phyloP scores from a whole-genome alignment of 1,140 invertebrate species.

The Drosophila grimshawi region DNA sequence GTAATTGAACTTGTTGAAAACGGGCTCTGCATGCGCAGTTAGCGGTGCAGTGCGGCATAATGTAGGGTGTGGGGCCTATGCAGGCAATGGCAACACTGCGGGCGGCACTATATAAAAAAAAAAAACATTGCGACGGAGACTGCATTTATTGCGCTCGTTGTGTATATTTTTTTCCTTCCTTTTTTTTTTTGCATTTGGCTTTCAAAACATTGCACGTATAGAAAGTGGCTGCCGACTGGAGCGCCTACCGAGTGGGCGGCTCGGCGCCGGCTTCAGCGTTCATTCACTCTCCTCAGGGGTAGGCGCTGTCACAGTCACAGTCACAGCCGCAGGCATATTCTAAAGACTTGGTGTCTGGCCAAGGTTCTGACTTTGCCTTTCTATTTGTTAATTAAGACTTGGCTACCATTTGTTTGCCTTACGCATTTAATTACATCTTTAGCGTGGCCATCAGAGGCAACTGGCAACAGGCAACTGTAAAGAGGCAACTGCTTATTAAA shows the following conservation, averaged over 20 bases:
- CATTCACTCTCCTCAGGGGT: constrained; percentile 61
- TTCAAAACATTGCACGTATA: constrained; percentile 75
- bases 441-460: constrained; percentile 43
- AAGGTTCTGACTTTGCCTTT: constrained; percentile 76
- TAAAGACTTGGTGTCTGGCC: constrained; percentile 54
- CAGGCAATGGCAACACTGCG: constrained; percentile 71
- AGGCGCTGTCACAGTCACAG: constrained; percentile 21
- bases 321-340: constrained; percentile 3
- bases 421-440: constrained; percentile 82
- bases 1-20: constrained; percentile 86
- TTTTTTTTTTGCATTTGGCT: constrained; percentile 66
- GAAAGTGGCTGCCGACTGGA: constrained; percentile 70
- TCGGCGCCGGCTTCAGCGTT: constrained; percentile 70
- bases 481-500: constrained; percentile 58
- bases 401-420: constrained; percentile 33
- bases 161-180: constrained; percentile 33
- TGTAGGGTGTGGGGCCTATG: background rate
- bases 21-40: constrained; percentile 16
- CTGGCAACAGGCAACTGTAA: background rate
- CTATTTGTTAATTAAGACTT: constrained; percentile 78
- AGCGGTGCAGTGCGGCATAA: background rate
- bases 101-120: constrained; percentile 39
- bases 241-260: constrained; percentile 55
- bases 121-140: constrained; percentile 45
- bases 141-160: constrained; percentile 76